These are phyloP conservation scores for Morpho helenor DNA, from an alignment of 2,888 invertebrate species.

Conservation along the genomic window DNA sequence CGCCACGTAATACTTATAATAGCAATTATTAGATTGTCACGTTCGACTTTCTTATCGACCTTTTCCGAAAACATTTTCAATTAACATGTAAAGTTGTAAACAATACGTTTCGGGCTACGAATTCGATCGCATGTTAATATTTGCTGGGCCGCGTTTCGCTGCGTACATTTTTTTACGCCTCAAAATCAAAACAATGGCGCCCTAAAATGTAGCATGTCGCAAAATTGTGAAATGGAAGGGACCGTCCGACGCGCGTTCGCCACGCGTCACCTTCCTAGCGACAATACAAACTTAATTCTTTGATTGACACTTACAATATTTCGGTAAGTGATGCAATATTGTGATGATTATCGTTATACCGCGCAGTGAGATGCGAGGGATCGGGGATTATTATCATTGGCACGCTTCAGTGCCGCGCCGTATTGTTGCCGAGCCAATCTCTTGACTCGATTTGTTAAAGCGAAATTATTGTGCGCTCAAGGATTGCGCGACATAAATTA, in stretches of 20 bases:
- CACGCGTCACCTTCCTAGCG: constrained; percentile 43
- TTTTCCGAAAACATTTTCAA: constrained; percentile 12
- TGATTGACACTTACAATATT: constrained; percentile 81
- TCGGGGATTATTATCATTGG: constrained; percentile 53
- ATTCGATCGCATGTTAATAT: constrained; percentile 23
- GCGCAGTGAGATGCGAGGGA: constrained; percentile 41
- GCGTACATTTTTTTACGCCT: constrained; percentile 46
- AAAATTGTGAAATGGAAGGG: constrained; percentile 14
- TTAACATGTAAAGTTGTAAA: constrained; percentile 18
- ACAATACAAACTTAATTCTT: constrained; percentile 76
- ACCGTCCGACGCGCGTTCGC: constrained; percentile 44
- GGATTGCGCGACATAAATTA: not conserved
- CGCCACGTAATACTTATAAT: too few species aligned
- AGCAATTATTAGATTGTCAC: too few species aligned
- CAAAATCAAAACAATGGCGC: constrained; percentile 65
- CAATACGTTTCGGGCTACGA: constrained; percentile 14
- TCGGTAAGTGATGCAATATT: constrained; percentile 80
- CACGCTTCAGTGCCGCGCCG: constrained; percentile 48
- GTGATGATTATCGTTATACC: constrained; percentile 70
- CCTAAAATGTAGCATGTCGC: constrained; percentile 52
- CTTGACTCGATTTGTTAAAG: constrained; percentile 32
- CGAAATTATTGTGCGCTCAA: constrained; percentile 3
- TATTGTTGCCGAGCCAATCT: constrained; percentile 32
- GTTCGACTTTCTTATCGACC: constrained; percentile 1
- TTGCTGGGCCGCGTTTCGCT: constrained; percentile 40